Percentiles rank a stretch among this genome's conserved stretches.
Conservation (phyloP, 2,888 invertebrate genomes). For the Drosophila acutilabella region DNA sequence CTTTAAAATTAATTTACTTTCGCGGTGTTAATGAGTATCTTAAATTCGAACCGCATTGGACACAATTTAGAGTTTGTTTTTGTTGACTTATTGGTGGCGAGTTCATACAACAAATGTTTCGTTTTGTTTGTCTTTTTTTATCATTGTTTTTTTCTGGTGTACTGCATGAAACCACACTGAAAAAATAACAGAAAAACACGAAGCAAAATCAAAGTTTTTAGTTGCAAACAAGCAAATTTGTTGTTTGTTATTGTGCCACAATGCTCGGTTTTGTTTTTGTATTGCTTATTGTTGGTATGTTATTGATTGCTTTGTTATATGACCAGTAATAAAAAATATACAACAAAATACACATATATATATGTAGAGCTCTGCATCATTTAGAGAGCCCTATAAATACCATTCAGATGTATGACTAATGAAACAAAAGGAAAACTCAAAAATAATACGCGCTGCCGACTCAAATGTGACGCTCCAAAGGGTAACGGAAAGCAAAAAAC, state of each 20-base stretch:
- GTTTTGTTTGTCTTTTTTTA: conserved; percentile 12
- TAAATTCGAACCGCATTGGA: conserved; percentile 1
- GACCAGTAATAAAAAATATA: conserved; percentile 53
- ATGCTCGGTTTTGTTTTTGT: conserved; percentile 16
- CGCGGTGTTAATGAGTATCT: conserved; percentile 24
- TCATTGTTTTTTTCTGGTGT: conserved; percentile 23
- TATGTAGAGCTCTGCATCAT: conserved; percentile 35
- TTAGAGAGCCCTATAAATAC: conserved; percentile 24
- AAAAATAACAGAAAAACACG: conserved; percentile 29
- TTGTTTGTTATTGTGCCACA: conserved; percentile 67
- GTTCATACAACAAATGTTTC: conserved; percentile 52
- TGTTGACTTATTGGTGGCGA: conserved; percentile 64
- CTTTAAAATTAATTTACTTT: not conserved
- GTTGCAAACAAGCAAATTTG: conserved; percentile 70
- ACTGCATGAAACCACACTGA: conserved; percentile 49
- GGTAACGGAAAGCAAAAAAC: conserved; percentile 34
- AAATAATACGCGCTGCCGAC: conserved; percentile 17
- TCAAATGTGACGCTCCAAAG: conserved; percentile 56
- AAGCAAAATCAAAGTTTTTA: conserved; percentile 62
- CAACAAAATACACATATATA: conserved; percentile 2
- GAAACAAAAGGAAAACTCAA: conserved; percentile 35
- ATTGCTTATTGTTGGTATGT: conserved; percentile 52
- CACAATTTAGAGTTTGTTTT: conserved; percentile 16
- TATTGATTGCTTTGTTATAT: conserved; percentile 72
- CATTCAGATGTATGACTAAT: conserved; percentile 43